A percentile compares a stretch with the other conserved stretches of the same genome.
Evolutionary conservation across 2,888 invertebrate genomes (phyloP).

Genomic region (Ypsolopha sequella): DNA sequence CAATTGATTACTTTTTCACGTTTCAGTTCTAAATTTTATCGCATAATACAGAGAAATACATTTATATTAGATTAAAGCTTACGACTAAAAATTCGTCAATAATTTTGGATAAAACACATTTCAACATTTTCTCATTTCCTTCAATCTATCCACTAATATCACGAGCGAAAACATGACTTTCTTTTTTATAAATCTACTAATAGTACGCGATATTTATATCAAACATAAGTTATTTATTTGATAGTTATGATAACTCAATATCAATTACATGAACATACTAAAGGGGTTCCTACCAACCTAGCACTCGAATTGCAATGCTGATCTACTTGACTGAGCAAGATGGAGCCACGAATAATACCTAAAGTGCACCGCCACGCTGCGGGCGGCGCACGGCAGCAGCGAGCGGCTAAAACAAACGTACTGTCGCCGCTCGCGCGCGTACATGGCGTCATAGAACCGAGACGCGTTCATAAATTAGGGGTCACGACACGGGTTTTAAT

Average conservation of each 20-base stretch:
- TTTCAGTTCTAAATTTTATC: no score
- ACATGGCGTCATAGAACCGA: no score
- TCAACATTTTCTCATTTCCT: constrained; percentile 5
- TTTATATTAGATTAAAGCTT: constrained; percentile 42
- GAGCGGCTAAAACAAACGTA: no score
- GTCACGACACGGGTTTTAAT: no score
- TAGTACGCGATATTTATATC: not conserved
- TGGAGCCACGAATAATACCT: no score
- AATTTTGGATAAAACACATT: constrained; percentile 32
- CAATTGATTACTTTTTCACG: not conserved
- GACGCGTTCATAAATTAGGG: no score
- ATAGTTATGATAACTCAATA: not conserved
- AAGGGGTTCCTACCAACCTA: no score
- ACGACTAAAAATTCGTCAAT: constrained; percentile 55
- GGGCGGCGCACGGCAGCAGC: no score
- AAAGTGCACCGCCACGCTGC: no score
- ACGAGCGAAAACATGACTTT: constrained; percentile 48
- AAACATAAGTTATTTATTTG: not conserved
- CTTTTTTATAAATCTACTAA: constrained; percentile 7
- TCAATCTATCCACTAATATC: constrained; percentile 54
- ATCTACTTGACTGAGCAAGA: no score
- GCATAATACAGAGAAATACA: constrained; percentile 6
- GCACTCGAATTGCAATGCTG: no score
- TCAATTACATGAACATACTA: not conserved
- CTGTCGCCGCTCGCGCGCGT: no score